Conservation (phyloP, 2,113 vertebrate genomes). For the Helogale parvula region DNA sequence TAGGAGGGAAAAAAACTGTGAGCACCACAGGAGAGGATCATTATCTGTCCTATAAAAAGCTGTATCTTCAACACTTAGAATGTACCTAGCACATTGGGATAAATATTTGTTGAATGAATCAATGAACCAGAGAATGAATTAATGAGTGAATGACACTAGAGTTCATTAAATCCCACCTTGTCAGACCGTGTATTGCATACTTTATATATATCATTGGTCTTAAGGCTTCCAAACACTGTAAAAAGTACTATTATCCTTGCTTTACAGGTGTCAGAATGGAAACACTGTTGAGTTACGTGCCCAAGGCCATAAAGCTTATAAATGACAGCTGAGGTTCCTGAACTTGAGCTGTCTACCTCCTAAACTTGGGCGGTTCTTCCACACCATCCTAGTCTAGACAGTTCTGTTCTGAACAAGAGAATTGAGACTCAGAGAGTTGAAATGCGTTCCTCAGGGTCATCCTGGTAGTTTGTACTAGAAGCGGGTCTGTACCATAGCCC, state of each 20-base stretch:
- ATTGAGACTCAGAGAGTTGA: neutral
- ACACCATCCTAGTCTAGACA: neutral
- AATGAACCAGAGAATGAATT: neutral
- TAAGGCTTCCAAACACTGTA: constrained; percentile 2
- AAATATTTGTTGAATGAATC: neutral
- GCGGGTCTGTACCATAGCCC: neutral
- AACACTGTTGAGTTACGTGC: neutral
- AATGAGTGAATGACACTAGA: neutral
- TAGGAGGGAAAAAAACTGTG: neutral
- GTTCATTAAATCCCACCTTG: neutral
- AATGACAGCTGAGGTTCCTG: neutral
- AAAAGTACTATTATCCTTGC: neutral
- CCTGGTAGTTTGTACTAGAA: neutral
- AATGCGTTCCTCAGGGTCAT: neutral
- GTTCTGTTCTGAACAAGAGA: neutral
- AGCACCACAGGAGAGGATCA: neutral
- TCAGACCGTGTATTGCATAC: neutral
- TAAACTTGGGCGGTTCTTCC: neutral
- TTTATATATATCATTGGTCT: neutral
- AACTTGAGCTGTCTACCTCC: neutral
- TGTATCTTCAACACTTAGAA: neutral
- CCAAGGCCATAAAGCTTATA: neutral
- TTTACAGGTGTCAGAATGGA: neutral
- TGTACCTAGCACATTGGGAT: neutral
- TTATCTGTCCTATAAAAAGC: neutral